These are phyloP conservation scores for Automeris io DNA, from an alignment of 2,888 invertebrate species.

Conservation along the genomic window DNA sequence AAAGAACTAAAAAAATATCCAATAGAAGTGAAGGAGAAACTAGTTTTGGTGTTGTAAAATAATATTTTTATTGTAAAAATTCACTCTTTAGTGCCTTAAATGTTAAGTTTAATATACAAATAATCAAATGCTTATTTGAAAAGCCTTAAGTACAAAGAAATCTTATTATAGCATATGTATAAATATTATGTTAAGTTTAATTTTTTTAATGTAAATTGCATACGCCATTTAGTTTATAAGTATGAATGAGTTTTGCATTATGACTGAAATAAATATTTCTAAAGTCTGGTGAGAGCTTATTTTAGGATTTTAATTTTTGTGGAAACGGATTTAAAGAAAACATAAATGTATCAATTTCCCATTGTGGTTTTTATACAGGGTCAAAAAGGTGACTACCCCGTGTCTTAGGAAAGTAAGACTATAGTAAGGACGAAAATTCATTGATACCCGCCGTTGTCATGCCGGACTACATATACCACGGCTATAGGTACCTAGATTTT, in stretches of 20 bases:
- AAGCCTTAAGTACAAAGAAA: constrained; percentile 60
- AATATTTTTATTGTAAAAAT: background rate
- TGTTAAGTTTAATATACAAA: constrained; percentile 19
- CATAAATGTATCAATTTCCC: no score
- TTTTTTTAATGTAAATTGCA: constrained; percentile 26
- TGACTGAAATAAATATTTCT: constrained; percentile 38
- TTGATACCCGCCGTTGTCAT: no score
- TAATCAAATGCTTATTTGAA: constrained; percentile 22
- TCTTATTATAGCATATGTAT: constrained; percentile 39
- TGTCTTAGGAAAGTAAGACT: no score
- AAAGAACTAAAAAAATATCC: constrained; percentile 23
- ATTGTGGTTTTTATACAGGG: no score
- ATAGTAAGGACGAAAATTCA: no score
- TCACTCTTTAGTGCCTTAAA: constrained; percentile 31
- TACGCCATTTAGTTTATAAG: constrained; percentile 29
- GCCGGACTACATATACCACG: no score
- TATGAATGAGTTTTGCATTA: constrained; percentile 26
- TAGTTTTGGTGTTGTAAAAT: constrained; percentile 22
- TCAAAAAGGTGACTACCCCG: no score
- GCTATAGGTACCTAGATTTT: no score
- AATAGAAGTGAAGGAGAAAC: constrained; percentile 46
- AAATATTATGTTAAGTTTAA: constrained; percentile 17
- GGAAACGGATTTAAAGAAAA: no score
- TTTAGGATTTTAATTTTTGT: background rate
- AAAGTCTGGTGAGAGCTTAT: constrained; percentile 6